Evolutionary conservation across 30 jellyfish, hydroid and myxozoan species (phyloP).

Genomic region (Chrysaora quinquecirrha): DNA sequence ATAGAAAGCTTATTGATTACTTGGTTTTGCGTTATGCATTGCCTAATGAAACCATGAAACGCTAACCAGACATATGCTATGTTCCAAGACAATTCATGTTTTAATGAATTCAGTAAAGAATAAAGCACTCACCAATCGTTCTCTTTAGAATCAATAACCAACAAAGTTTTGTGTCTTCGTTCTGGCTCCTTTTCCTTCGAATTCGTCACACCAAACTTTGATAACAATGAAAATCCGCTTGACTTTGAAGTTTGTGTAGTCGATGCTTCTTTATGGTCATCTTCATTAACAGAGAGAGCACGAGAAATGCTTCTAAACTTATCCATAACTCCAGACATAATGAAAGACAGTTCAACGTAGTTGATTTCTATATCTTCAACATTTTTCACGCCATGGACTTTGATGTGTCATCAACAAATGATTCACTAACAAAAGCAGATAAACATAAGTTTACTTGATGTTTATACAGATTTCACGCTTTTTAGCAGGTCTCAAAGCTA

Average conservation of each 20-base stretch:
- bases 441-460: too few species aligned
- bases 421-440: too few species aligned
- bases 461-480: too few species aligned
- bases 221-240: conserved; percentile 62
- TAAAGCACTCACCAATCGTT: conserved; percentile 91
- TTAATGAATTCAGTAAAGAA: too few species aligned
- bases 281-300: conserved; percentile 51
- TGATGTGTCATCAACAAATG: neutral
- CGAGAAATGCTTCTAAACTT: conserved; percentile 62
- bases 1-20: too few species aligned
- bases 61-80: too few species aligned
- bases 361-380: neutral
- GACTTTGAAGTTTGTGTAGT: conserved; percentile 44
- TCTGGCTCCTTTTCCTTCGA: conserved; percentile 59
- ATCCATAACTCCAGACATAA: conserved; percentile 78
- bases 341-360: neutral
- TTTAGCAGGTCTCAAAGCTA: too few species aligned
- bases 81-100: too few species aligned
- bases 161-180: conserved; percentile 68
- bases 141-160: conserved; percentile 82
- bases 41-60: too few species aligned
- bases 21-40: too few species aligned
- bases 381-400: neutral
- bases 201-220: conserved; percentile 76
- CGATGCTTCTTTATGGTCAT: conserved; percentile 40